Evolutionary conservation across 2,888 invertebrate genomes (phyloP).

Genomic region (Alcis repandata): DNA sequence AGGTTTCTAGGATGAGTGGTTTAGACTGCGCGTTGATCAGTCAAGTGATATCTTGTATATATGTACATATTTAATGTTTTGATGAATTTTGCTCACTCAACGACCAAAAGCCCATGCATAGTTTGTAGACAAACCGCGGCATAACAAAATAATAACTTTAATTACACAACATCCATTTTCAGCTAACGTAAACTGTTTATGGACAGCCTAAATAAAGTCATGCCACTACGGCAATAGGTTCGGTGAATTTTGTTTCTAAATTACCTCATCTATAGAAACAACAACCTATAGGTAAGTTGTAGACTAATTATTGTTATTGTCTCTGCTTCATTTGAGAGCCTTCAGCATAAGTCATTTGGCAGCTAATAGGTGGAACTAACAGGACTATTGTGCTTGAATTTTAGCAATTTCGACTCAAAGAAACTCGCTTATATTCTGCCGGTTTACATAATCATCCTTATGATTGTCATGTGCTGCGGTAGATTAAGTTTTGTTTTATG

Average conservation of each 20-base stretch:
- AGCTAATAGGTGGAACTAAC: slow-evolving; percentile 55
- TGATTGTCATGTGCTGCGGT: slow-evolving; percentile 11
- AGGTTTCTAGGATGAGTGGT: too few species aligned
- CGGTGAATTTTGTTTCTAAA: neutral
- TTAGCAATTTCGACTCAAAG: neutral
- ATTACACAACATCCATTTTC: too few species aligned
- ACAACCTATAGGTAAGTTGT: neutral
- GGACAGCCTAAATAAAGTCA: slow-evolving; percentile 3
- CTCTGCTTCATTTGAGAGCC: slow-evolving; percentile 24
- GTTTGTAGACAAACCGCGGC: too few species aligned
- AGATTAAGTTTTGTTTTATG: slow-evolving; percentile 6
- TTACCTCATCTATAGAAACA: too few species aligned
- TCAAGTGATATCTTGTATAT: too few species aligned
- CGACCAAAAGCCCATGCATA: too few species aligned
- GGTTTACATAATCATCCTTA: neutral
- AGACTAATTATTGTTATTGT: slow-evolving; percentile 1
- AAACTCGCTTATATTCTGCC: neutral
- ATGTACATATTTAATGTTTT: too few species aligned
- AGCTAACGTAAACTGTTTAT: neutral
- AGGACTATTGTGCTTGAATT: slow-evolving; percentile 39
- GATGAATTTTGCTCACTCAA: too few species aligned
- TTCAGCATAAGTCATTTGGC: slow-evolving; percentile 49
- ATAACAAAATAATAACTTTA: too few species aligned
- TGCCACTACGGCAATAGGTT: neutral
- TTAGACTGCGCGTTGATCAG: too few species aligned